Evolutionary conservation across 1,140 invertebrate species (phyloP), one percentile per base, ranked within the genome.

Genomic region (Hydropsyche tenuis): DNA sequence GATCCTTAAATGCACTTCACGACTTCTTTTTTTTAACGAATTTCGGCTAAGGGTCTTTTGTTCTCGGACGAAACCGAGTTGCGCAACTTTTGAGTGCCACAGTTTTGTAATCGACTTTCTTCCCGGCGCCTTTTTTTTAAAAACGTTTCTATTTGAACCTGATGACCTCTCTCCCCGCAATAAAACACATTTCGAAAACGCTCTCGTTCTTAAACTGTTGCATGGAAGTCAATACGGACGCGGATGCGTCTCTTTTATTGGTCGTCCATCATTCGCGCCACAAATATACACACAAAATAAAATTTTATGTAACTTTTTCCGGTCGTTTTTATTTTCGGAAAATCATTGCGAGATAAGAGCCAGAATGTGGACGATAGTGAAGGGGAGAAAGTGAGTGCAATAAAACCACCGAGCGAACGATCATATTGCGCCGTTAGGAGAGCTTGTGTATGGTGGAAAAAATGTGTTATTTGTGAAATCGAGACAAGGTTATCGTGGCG

Each of bases 321-420:
- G 30, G 3, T 9, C 3, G 3, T 37, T 37, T 37, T 70, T 70
- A 37, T 70, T 70, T 70, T 56, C 48, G 45, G 16, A 30, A 60
- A 56, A 53, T 53, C 51, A 23, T 45, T 23, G 18, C 9, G 30
- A 27, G 68, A 70, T 70, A 70, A 70, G 68, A 46, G 2, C 18
- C 23, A 30, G 25, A 64, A 23, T 1, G 27, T 12, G 20, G 30
- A 37, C 30, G 22, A 68, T 48, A 23, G 63, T 68, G 43, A 65
- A 68, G 37, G 46, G 46, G 68, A 56, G 68, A 70, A 70, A 70
- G 68, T 70, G 68, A 70, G 22, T 23, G 68, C 68, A 70, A 70
- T 70, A 70, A 70, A 70, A 70, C n/a, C 11, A 30, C 60, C 60
- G 25, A 45, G 25, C 30, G 37, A 66, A 66, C 25, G 30, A 66